Evolutionary conservation across 2,888 invertebrate genomes (phyloP).

Genomic region (Alitta virens): DNA sequence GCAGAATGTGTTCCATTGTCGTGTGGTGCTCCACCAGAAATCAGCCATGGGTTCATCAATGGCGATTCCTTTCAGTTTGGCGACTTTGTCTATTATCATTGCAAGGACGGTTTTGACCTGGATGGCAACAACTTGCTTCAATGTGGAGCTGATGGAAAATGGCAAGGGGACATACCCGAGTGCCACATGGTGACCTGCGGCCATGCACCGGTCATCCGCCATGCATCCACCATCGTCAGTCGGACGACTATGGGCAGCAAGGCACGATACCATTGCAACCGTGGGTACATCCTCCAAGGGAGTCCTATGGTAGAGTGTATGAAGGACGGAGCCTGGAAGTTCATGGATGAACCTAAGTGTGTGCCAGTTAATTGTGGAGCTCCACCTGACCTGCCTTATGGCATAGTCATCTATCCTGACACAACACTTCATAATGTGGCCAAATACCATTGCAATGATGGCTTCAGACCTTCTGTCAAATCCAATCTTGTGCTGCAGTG

Average conservation of each 20-base stretch:
- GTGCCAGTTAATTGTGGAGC: slow-evolving; percentile 35
- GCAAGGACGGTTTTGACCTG: slow-evolving; percentile 23
- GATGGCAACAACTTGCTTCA: neutral
- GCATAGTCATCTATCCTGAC: slow-evolving; percentile 14
- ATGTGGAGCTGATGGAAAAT: slow-evolving; percentile 47
- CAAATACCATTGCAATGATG: slow-evolving; percentile 19
- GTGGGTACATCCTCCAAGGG: slow-evolving; percentile 39
- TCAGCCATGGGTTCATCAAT: slow-evolving; percentile 13
- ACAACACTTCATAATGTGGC: slow-evolving; percentile 20
- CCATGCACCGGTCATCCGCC: slow-evolving; percentile 20
- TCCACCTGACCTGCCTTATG: slow-evolving; percentile 35
- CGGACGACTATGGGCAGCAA: slow-evolving; percentile 19
- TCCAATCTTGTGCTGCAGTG: slow-evolving; percentile 26
- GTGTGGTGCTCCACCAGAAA: slow-evolving; percentile 18
- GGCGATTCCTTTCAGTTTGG: slow-evolving; percentile 4
- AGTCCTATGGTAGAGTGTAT: slow-evolving; percentile 25
- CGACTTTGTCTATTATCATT: slow-evolving; percentile 22
- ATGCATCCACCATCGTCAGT: slow-evolving; percentile 23
- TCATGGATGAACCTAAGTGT: slow-evolving; percentile 25
- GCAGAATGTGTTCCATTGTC: slow-evolving; percentile 7
- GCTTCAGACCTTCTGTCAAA: slow-evolving; percentile 2
- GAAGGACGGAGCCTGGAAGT: slow-evolving; percentile 25
- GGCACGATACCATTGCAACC: slow-evolving; percentile 29
- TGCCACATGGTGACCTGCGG: slow-evolving; percentile 18
- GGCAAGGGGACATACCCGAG: slow-evolving; percentile 34